Percentiles rank a stretch among this genome's conserved stretches.
These are phyloP conservation scores for Fistularia commersonii DNA, from an alignment of 2,797 vertebrate species.

Conservation along the genomic window DNA sequence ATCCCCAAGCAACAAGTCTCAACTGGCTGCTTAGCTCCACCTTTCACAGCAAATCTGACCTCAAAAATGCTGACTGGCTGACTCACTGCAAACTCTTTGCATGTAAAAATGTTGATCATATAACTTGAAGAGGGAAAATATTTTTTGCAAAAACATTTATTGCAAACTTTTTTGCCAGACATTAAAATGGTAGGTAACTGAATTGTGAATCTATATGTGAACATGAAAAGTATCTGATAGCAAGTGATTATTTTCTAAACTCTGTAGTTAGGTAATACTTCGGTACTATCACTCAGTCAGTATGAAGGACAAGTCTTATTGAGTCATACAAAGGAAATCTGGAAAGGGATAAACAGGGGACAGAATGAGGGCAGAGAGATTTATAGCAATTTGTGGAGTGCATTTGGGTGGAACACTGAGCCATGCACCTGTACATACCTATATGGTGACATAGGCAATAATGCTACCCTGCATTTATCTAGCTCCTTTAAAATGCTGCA, in stretches of 20 bases:
- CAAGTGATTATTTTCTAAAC: no score
- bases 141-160: slow-evolving; percentile 22
- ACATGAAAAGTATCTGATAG: no score
- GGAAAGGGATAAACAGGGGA: slow-evolving; percentile 49
- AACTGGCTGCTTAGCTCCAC: slow-evolving; percentile 52
- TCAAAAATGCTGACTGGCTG: slow-evolving; percentile 62
- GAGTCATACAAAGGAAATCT: slow-evolving; percentile 32
- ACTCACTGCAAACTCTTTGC: slow-evolving; percentile 45
- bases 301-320: slow-evolving; percentile 29
- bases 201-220: slow-evolving; percentile 21
- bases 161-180: slow-evolving; percentile 1
- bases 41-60: slow-evolving; percentile 58
- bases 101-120: slow-evolving; percentile 39
- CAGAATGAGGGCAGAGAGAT: slow-evolving; percentile 53
- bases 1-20: slow-evolving; percentile 63
- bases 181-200: slow-evolving; percentile 22
- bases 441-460: slow-evolving; percentile 25
- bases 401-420: slow-evolving; percentile 31
- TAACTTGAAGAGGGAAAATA: slow-evolving; percentile 41
- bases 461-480: slow-evolving; percentile 10
- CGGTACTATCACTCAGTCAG: neutral
- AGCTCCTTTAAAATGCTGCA: slow-evolving; percentile 25
- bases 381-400: slow-evolving; percentile 28
- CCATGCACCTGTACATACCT: slow-evolving; percentile 38
- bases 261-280: slow-evolving; percentile 3